Conservation (phyloP, 2,113 vertebrate species). For the Mormoops blainvillei region DNA sequence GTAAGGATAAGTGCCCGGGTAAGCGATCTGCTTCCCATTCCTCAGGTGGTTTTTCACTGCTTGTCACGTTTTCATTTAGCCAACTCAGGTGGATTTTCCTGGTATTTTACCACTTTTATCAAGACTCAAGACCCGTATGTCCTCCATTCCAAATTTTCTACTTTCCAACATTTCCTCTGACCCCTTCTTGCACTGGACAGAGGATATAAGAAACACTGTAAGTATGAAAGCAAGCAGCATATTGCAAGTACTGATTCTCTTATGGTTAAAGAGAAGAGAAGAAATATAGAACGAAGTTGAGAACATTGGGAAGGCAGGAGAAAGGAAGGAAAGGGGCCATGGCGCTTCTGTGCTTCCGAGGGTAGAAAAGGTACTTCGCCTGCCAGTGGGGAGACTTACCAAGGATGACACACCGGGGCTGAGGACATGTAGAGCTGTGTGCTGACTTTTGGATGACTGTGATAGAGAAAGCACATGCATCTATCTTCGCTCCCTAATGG, state of each 20-base stretch:
- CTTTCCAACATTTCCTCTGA: not conserved
- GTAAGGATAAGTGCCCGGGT: not conserved
- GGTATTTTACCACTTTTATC: not conserved
- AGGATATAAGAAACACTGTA: not conserved
- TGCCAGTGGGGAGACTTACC: too few relatives aligned
- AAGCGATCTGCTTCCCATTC: not conserved
- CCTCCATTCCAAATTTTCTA: not conserved
- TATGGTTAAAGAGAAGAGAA: not conserved
- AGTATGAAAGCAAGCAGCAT: not conserved
- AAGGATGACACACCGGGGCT: not conserved
- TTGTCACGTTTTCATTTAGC: not conserved
- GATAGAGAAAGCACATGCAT: not conserved
- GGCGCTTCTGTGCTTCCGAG: not conserved
- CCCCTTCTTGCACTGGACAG: not conserved
- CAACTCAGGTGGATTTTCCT: not conserved
- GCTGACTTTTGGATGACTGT: not conserved
- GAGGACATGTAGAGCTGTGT: not conserved
- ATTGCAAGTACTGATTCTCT: not conserved
- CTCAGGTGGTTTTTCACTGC: not conserved
- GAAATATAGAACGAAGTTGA: not conserved
- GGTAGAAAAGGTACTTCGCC: not conserved
- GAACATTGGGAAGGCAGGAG: not conserved
- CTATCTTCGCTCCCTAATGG: not conserved
- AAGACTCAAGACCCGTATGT: not conserved
- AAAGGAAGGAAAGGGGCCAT: not conserved